A percentile compares a stretch with the other conserved stretches of the same genome.
These are phyloP conservation scores for Meriones unguiculatus DNA, from an alignment of 2,113 vertebrate genomes.

Conservation along the genomic window DNA sequence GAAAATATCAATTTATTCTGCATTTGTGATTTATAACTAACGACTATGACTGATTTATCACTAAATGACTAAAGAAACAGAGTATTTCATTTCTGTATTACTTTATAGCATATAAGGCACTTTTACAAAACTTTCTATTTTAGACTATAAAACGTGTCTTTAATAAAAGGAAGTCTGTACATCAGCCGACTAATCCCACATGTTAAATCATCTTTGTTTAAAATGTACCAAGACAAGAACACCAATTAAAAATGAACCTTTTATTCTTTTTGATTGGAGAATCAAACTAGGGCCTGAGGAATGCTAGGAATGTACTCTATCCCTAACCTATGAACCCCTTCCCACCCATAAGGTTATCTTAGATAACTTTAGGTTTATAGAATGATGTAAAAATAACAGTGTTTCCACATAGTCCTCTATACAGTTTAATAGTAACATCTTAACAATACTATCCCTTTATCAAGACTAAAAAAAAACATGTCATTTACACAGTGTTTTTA, in stretches of 20 bases:
- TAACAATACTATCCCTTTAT: not conserved
- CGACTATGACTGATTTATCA: too few species aligned
- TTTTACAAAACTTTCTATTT: not conserved
- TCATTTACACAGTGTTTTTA: not conserved
- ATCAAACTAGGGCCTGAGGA: not conserved
- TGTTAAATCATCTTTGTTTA: constrained; percentile 43
- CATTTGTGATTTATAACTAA: constrained; percentile 27
- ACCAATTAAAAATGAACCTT: constrained; percentile 19
- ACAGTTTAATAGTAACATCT: constrained; percentile 33
- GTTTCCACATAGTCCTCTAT: not conserved
- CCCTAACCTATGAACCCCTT: not conserved
- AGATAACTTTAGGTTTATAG: constrained; percentile 47
- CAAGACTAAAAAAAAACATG: constrained; percentile 43
- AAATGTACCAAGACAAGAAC: constrained; percentile 46
- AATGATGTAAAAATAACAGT: constrained; percentile 40
- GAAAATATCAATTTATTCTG: not conserved
- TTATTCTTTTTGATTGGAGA: not conserved
- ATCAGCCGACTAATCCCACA: not conserved
- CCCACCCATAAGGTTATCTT: not conserved
- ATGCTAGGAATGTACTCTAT: not conserved
- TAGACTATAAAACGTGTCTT: constrained; percentile 46
- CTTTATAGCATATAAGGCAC: constrained; percentile 24
- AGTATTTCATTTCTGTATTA: constrained; percentile 1
- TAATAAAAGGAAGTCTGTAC: not conserved
- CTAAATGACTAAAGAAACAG: constrained; percentile 39